Base-by-base conservation (phyloP, 2,113 vertebrate species). In the Strigops habroptila region DNA sequence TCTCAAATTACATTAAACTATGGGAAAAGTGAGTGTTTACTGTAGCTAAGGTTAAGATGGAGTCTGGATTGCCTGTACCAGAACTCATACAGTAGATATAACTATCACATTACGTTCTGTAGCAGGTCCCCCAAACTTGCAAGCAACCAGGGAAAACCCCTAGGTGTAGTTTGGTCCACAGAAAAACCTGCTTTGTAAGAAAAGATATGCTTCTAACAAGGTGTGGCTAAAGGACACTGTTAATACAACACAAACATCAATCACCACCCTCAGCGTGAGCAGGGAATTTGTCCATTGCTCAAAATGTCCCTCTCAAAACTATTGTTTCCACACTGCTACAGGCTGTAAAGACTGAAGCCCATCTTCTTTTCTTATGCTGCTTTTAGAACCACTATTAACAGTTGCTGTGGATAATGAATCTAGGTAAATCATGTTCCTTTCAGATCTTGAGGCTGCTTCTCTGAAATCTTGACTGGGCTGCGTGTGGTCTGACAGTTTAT, bases 161-260 rank as follows among this genome's bases (percentile, higher is more conserved):
- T 12, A 23, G 7, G 2, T n/a, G 6, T 39, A 76, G 6, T 52
- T 33, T 55, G 14, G 31, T 57, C 21, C 48, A 63, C 11, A 71
- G 35, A 14, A 49, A 44, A 55, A 1, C 2, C 17, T 71, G 8
- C 7, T 59, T 43, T 60, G 14, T 46, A 63, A 82, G 37, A 67
- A 41, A 14, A 51, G 2, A 2, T 7, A 14, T 23, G 11, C 2
- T 76, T 1, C 31, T 46, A 44, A n/a, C 1, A 3, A 57, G 18
- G 3, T 46, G 35, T 12, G 48, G 24, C 13, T 85, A 44, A 85
- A 76, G 51, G 19, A 68, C 3, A 28, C 14, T 88, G n/a, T 23
- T 31, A 60, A 2, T 52, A 23, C 30, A 71, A 53, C 27, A 60
- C 15, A 35, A 81, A 10, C 9, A 62, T 39, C n/a, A 35, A 7